Evolutionary conservation across 2,113 vertebrate genomes (phyloP).

Genomic region (Engraulis encrasicolus): DNA sequence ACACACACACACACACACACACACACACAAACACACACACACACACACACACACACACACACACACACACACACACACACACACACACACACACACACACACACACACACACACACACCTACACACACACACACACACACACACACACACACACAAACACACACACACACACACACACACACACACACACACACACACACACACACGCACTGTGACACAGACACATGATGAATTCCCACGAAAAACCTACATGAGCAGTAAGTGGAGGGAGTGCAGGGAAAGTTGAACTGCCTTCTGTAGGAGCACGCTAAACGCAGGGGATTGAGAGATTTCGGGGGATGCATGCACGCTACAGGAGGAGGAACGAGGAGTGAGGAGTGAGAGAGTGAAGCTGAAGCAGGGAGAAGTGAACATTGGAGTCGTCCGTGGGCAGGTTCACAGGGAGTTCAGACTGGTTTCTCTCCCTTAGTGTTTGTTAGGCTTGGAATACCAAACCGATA

Average conservation of each 20-base stretch:
- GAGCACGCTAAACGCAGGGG: conserved; percentile 30
- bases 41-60: too few species aligned
- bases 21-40: neutral
- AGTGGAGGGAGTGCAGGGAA: too few species aligned
- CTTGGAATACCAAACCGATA: conserved; percentile 2
- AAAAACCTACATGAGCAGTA: too few species aligned
- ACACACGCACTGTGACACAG: too few species aligned
- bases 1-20: neutral
- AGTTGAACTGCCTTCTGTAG: neutral
- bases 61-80: neutral
- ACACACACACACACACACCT: conserved; percentile 13
- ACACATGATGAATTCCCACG: neutral
- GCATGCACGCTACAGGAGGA: too few species aligned
- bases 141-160: neutral
- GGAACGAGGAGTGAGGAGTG: too few species aligned
- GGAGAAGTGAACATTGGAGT: too few species aligned
- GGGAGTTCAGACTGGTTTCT: conserved; percentile 43
- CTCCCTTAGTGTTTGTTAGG: conserved; percentile 3
- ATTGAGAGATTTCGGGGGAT: conserved; percentile 43
- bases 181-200: too few species aligned
- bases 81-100: neutral
- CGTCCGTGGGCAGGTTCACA: conserved; percentile 40
- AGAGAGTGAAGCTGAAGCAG: too few species aligned
- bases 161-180: too few species aligned
- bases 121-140: neutral